These are phyloP conservation scores for Heliconius ethilla DNA, from an alignment of 2,888 invertebrate species.

Conservation along the genomic window DNA sequence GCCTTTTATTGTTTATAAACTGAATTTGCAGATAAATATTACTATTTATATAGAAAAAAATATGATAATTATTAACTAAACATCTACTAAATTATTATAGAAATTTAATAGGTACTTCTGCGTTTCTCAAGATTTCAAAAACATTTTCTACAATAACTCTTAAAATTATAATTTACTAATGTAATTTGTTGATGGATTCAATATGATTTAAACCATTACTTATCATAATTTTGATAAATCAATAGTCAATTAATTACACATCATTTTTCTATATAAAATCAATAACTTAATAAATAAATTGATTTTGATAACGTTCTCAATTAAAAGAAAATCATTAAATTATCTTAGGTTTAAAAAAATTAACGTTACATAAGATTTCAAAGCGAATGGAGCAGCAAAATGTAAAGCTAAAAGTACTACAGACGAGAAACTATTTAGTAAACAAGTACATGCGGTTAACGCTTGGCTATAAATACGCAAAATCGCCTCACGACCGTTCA, in stretches of 20 bases:
- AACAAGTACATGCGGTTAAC: conserved; percentile 33
- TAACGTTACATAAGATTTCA: background rate
- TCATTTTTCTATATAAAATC: no score
- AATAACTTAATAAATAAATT: background rate
- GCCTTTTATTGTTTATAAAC: no score
- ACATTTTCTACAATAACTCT: background rate
- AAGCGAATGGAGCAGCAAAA: background rate
- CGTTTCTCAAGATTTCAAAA: background rate
- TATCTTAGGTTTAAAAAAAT: background rate
- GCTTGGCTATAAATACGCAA: conserved; percentile 32
- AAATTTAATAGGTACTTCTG: background rate
- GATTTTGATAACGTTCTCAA: background rate
- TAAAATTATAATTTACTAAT: background rate
- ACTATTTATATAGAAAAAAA: no score
- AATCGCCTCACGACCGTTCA: conserved; percentile 25
- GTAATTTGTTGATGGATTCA: background rate
- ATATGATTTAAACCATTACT: background rate
- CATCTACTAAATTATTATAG: background rate
- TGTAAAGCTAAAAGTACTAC: conserved; percentile 22
- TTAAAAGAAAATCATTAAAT: background rate
- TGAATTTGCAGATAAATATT: no score
- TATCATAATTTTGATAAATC: background rate
- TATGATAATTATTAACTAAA: no score
- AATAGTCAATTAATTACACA: background rate
- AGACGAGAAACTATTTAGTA: conserved; percentile 30